phyloP scores from a whole-genome alignment of 2,113 vertebrate species.

The Trichomycterus rosablanca region DNA sequence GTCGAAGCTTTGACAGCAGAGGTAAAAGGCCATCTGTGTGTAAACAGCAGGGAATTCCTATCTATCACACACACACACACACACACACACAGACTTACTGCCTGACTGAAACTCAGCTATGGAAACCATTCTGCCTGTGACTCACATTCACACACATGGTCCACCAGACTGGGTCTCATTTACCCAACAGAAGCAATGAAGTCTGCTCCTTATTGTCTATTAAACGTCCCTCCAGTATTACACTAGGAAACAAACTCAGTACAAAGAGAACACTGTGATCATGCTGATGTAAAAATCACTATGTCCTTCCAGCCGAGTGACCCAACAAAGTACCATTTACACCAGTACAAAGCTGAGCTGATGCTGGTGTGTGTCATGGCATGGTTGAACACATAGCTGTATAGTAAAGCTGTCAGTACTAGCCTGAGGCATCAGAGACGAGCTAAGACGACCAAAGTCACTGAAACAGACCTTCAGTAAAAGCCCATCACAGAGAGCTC shows the following conservation, averaged over 20 bases:
- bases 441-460: constrained; percentile 15
- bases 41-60: constrained; percentile 64
- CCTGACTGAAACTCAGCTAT: no score
- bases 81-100: no score
- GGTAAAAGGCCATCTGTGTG: constrained; percentile 47
- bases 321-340: constrained; percentile 33
- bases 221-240: constrained; percentile 5
- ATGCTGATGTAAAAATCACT: no score
- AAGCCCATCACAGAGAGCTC: no score
- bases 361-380: neutral
- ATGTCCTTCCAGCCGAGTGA: neutral
- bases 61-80: constrained; percentile 48
- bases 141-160: neutral
- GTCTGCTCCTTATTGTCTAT: neutral
- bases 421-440: constrained; percentile 23
- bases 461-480: neutral
- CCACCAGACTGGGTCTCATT: neutral
- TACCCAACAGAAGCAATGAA: neutral
- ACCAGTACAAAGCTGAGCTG: constrained; percentile 21
- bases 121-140: neutral
- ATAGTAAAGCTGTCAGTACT: constrained; percentile 2
- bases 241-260: constrained; percentile 13
- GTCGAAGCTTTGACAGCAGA: constrained; percentile 42
- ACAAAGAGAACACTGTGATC: no score
- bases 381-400: constrained; percentile 23